Conservation (phyloP, 2,888 invertebrate species). For the Parelbella ahira region DNA sequence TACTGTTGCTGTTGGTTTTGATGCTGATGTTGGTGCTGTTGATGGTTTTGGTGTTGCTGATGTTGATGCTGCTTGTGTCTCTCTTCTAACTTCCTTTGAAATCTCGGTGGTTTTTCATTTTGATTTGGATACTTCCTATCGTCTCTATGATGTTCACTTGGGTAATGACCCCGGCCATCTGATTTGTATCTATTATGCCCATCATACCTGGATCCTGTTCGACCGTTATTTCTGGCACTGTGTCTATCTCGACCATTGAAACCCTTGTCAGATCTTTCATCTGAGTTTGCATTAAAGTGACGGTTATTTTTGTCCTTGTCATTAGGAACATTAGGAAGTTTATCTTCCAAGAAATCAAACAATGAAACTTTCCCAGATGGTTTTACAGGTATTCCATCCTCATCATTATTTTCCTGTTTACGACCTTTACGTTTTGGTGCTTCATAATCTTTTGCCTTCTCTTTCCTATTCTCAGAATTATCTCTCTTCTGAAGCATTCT, state of each 20-base stretch:
- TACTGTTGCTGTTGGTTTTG: constrained; percentile 32
- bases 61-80: constrained; percentile 66
- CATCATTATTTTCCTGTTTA: constrained; percentile 71
- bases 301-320: constrained; percentile 65
- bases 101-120: constrained; percentile 81
- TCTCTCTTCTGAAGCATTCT: constrained; percentile 82
- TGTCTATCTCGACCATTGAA: constrained; percentile 57
- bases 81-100: constrained; percentile 79
- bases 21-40: constrained; percentile 42
- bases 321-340: constrained; percentile 83
- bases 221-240: constrained; percentile 51
- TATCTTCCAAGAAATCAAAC: constrained; percentile 91
- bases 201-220: constrained; percentile 57
- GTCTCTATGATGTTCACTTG: constrained; percentile 61
- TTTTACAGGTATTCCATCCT: constrained; percentile 82
- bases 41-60: constrained; percentile 46
- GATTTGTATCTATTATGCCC: constrained; percentile 49
- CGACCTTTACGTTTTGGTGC: constrained; percentile 70
- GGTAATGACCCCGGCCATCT: constrained; percentile 57
- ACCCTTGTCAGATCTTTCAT: constrained; percentile 56
- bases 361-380: constrained; percentile 90
- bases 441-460: constrained; percentile 64
- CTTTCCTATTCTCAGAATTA: constrained; percentile 69
- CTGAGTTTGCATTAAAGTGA: constrained; percentile 44
- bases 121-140: constrained; percentile 66